phyloP scores from a whole-genome alignment of 1,140 invertebrate genomes.

The Anthonomus grandis region DNA sequence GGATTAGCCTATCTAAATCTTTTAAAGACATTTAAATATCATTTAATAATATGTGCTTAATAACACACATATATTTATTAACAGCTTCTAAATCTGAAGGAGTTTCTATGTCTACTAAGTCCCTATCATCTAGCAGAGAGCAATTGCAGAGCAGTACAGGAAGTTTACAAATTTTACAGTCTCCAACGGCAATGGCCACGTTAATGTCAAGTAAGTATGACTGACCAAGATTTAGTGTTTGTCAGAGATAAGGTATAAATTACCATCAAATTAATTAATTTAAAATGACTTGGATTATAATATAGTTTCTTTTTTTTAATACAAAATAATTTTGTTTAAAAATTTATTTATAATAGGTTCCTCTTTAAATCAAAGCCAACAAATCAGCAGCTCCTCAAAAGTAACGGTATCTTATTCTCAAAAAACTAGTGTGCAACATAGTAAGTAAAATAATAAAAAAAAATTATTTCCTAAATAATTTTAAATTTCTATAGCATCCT shows the following conservation, averaged over 20 bases:
- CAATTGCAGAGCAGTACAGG: background rate
- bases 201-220: background rate
- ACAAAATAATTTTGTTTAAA: too few species aligned
- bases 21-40: background rate
- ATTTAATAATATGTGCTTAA: too few species aligned
- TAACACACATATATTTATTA: too few species aligned
- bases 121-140: background rate
- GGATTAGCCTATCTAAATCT: background rate
- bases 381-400: conserved; percentile 1
- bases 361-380: background rate
- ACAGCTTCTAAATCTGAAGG: background rate
- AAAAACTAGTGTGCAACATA: conserved; percentile 1
- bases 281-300: background rate
- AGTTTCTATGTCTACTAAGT: background rate
- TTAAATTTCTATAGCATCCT: too few species aligned
- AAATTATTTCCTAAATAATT: too few species aligned
- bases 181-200: background rate
- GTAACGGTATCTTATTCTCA: background rate
- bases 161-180: conserved; percentile 7
- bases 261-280: background rate
- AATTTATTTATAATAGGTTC: background rate
- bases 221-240: background rate
- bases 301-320: too few species aligned
- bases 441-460: background rate
- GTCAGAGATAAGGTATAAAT: background rate